These are phyloP conservation scores for Notodonta ziczac DNA, from an alignment of 2,888 invertebrate genomes.

Conservation along the genomic window DNA sequence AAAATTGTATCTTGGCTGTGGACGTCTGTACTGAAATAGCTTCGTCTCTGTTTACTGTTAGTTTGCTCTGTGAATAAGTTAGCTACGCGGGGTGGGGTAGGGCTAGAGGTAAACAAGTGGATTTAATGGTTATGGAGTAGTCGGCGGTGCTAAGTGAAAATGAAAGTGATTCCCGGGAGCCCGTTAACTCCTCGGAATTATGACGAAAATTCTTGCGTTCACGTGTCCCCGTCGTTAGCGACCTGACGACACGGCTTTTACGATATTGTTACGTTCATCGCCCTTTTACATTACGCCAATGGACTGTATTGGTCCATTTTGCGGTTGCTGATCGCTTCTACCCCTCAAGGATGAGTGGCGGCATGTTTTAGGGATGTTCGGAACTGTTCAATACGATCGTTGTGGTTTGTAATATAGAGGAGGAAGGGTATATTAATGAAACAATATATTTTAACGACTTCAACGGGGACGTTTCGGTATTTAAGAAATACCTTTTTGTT, in stretches of 20 bases:
- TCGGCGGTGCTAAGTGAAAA: slow-evolving; percentile 75
- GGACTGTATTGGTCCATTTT: slow-evolving; percentile 41
- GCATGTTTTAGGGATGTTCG: slow-evolving; percentile 17
- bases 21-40: slow-evolving; percentile 47
- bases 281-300: slow-evolving; percentile 50
- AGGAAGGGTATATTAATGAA: background rate
- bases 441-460: too few relatives aligned
- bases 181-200: slow-evolving; percentile 65
- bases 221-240: slow-evolving; percentile 50
- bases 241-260: slow-evolving; percentile 48
- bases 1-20: slow-evolving; percentile 53
- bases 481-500: too few relatives aligned
- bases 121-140: slow-evolving; percentile 74
- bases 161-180: slow-evolving; percentile 71
- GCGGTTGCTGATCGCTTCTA: slow-evolving; percentile 30
- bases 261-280: slow-evolving; percentile 57
- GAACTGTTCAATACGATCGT: slow-evolving; percentile 17
- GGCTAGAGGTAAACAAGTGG: slow-evolving; percentile 67
- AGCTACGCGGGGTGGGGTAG: slow-evolving; percentile 52
- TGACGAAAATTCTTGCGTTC: slow-evolving; percentile 59
- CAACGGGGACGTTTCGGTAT: too few relatives aligned
- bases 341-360: slow-evolving; percentile 31
- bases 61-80: slow-evolving; percentile 69
- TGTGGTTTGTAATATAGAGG: background rate
- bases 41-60: slow-evolving; percentile 60